These are phyloP conservation scores for Aplidium turbinatum DNA, from an alignment of 23 tunicate species.

Conservation along the genomic window DNA sequence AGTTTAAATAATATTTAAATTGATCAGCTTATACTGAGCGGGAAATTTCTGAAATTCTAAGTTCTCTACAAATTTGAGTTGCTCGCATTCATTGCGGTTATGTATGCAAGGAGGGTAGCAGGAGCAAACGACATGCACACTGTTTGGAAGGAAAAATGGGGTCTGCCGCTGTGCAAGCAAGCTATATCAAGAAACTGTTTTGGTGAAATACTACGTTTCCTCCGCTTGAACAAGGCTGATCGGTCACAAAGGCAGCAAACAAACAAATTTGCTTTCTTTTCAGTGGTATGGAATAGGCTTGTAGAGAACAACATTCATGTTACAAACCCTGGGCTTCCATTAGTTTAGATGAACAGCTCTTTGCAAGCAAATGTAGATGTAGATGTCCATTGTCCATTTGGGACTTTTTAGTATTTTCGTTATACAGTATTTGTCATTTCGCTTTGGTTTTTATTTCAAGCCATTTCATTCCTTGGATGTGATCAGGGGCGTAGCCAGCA, in stretches of 20 bases:
- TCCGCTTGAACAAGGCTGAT: constrained; percentile 15
- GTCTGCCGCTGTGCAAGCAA: neutral
- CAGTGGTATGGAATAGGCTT: constrained; percentile 12
- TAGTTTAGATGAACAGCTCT: constrained; percentile 13
- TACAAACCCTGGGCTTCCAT: constrained; percentile 11
- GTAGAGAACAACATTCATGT: constrained; percentile 8
- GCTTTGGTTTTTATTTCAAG: too few relatives aligned
- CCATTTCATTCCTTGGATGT: too few relatives aligned
- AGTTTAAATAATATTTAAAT: too few relatives aligned
- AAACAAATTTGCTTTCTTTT: neutral
- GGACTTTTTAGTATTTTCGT: too few relatives aligned
- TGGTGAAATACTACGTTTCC: constrained; percentile 5
- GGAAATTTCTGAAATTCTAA: too few relatives aligned
- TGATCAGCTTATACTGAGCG: too few relatives aligned
- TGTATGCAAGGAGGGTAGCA: constrained; percentile 15
- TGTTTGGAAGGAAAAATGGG: neutral
- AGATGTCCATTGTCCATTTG: too few relatives aligned
- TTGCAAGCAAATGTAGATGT: constrained; percentile 3
- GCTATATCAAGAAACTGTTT: constrained; percentile 5
- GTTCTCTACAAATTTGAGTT: neutral
- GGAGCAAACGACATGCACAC: constrained; percentile 18
- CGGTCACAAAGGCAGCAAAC: constrained; percentile 9
- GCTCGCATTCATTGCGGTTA: constrained; percentile 26
- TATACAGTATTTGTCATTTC: too few relatives aligned
- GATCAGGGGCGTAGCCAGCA: too few relatives aligned